Evolutionary conservation across 37 sponge, comb jelly and placozoan genomes (phyloP), one percentile per base, ranked within the genome.

Genomic region (Agelas oroides): DNA sequence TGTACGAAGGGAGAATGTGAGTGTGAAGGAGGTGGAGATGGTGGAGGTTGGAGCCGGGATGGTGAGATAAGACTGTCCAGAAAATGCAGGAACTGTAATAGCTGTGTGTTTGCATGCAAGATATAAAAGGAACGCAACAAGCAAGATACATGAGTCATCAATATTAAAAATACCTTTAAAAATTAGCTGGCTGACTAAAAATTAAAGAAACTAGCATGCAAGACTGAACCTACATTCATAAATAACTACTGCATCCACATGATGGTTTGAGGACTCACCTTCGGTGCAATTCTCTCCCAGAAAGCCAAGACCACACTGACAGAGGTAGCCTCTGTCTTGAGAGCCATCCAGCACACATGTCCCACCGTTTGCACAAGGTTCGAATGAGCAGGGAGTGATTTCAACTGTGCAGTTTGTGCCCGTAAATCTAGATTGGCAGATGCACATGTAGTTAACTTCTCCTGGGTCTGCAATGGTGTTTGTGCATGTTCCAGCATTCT

Each of bases 371-470:
- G 59, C 34, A 65, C 92, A 92, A 14, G 75, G 76, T 8, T 14
- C 18, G 30, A 16, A 5, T 11, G 33, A 23, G 58, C 86, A 77
- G 33, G 30, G 54, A 19, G 36, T 58, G n/a, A 77, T 61, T 65
- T 34, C 59, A 27, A 53, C 38, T 39, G 81, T 78, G 73, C 89
- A 93, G 41, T 55, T 21, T 46, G 2, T 33, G 23, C 93, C 93
- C 36, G 75, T 70, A 33, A 39, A 85, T 0, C 75, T 71, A 32
- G 40, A 32, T 46, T 18, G 21, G 80, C 92, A 92, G 33, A 60
- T 59, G 73, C 92, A 92, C 8, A 57, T 57, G 69, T 64, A 87
- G 55, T 40, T 54, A 67, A 40, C 5, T 5, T 5, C 15, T 23
- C 12, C 15, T 59, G 39, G 25, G 1, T 38, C 16, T 79, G 52